Conservation (phyloP, 2,797 vertebrate species). For the Myotis vivesi region DNA sequence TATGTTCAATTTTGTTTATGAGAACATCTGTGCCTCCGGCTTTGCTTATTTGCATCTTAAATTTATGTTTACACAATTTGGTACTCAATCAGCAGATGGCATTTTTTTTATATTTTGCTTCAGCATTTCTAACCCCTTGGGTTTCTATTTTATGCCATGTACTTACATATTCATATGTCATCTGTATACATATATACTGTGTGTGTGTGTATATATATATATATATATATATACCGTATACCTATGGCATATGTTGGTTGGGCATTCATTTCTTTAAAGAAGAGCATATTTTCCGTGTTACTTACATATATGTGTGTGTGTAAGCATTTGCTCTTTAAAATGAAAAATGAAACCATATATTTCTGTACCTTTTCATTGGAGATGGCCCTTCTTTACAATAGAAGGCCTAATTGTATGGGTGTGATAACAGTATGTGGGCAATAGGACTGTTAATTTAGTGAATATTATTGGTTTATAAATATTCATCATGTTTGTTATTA, state of each 20-base stretch:
- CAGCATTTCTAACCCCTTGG: slow-evolving; percentile 24
- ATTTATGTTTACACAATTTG: slow-evolving; percentile 60
- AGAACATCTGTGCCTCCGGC: slow-evolving; percentile 32
- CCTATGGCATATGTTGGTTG: neutral
- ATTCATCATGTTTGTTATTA: slow-evolving; percentile 65
- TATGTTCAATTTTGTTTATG: slow-evolving; percentile 63
- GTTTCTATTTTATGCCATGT: slow-evolving; percentile 16
- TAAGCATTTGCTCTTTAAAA: neutral
- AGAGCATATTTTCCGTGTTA: neutral
- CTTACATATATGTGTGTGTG: neutral
- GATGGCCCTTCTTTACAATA: neutral
- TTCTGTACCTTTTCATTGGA: slow-evolving; percentile 36
- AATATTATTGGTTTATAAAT: slow-evolving; percentile 58
- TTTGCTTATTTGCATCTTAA: slow-evolving; percentile 61
- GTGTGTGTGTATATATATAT: neutral
- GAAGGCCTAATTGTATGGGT: neutral
- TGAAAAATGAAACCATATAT: neutral
- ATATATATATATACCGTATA: neutral
- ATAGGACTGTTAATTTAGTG: neutral
- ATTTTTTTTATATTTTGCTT: slow-evolving; percentile 48
- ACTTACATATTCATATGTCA: neutral
- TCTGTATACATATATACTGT: too few relatives aligned
- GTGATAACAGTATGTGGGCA: slow-evolving; percentile 8
- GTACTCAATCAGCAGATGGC: slow-evolving; percentile 33
- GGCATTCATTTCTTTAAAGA: neutral